phyloP scores from a whole-genome alignment of 2,888 invertebrate genomes.

The Thereva unica region DNA sequence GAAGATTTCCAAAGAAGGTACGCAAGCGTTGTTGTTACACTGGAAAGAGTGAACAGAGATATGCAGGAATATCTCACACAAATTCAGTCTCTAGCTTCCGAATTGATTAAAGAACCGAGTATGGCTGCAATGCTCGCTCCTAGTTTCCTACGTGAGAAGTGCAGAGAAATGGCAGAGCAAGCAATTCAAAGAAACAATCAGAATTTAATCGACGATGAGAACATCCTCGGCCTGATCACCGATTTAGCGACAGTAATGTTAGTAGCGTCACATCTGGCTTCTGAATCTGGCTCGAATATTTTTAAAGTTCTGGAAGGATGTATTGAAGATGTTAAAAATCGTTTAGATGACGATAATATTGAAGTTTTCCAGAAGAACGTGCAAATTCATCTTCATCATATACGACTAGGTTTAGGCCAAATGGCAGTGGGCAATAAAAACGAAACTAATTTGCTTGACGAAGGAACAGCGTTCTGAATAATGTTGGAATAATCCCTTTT shows the following conservation, averaged over 20 bases:
- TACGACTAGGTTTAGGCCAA: constrained; percentile 52
- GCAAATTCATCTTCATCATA: constrained; percentile 77
- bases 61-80: constrained; percentile 83
- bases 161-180: constrained; percentile 79
- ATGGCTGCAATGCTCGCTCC: constrained; percentile 87
- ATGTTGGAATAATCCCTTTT: background rate
- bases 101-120: constrained; percentile 86
- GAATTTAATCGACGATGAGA: constrained; percentile 63
- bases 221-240: constrained; percentile 78
- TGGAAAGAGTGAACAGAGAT: constrained; percentile 89
- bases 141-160: constrained; percentile 83
- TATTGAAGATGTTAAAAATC: constrained; percentile 83
- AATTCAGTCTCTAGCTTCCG: constrained; percentile 81
- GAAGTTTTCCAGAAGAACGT: constrained; percentile 83
- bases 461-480: constrained; percentile 18
- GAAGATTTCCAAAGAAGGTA: constrained; percentile 91
- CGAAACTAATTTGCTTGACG: constrained; percentile 2
- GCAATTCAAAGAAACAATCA: constrained; percentile 76
- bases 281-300: constrained; percentile 87
- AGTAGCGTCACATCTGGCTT: constrained; percentile 60
- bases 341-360: constrained; percentile 75
- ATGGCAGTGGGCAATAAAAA: constrained; percentile 40
- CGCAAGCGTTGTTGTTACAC: constrained; percentile 82
- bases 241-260: constrained; percentile 85
- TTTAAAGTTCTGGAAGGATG: constrained; percentile 88